Conservation (phyloP, 2,113 vertebrate species). For the Salvator merianae region DNA sequence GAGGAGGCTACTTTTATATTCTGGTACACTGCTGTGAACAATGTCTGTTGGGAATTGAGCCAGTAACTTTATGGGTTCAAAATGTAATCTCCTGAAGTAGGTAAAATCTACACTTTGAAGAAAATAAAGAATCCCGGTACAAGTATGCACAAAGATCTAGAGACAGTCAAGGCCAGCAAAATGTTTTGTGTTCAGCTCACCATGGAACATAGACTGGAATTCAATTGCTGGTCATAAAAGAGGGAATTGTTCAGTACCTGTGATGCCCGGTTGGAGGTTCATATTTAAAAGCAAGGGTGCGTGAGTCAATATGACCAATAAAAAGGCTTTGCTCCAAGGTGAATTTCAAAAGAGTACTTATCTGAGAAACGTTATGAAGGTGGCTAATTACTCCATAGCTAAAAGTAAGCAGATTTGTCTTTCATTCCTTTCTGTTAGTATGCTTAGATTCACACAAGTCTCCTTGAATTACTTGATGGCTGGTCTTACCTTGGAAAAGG, state of each 20-base stretch:
- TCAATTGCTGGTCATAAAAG: neutral
- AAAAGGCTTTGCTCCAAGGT: neutral
- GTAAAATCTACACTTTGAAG: neutral
- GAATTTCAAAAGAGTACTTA: neutral
- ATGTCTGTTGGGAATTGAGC: neutral
- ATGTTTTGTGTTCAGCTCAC: neutral
- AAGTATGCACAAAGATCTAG: neutral
- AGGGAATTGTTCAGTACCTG: neutral
- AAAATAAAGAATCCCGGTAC: neutral
- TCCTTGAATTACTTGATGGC: no score
- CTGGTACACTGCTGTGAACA: neutral
- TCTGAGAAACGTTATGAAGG: neutral
- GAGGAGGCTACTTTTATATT: neutral
- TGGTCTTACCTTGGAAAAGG: no score
- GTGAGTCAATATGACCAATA: neutral
- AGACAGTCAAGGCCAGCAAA: neutral
- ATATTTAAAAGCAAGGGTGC: neutral
- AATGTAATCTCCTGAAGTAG: neutral
- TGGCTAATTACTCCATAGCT: neutral
- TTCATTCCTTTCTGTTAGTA: neutral
- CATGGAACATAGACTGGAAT: no score
- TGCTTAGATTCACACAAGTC: neutral
- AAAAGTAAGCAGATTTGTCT: neutral
- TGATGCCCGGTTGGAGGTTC: neutral
- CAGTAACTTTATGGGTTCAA: neutral